Percentiles rank a stretch among this genome's conserved stretches.
phyloP scores from a whole-genome alignment of 2,113 vertebrate genomes.

The Dasypus novemcinctus region DNA sequence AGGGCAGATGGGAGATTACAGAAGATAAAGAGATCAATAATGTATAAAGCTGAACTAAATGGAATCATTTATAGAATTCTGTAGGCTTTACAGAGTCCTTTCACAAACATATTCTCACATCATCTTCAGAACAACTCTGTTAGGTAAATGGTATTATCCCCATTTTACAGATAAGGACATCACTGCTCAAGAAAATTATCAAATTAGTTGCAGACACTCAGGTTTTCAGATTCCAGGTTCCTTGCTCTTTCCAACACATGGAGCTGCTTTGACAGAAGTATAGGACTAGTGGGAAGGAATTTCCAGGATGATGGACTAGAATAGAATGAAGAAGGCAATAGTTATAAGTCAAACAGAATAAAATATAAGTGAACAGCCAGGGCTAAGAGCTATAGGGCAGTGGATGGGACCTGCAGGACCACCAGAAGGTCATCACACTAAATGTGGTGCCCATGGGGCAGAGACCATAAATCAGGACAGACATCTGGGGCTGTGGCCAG shows the following conservation, averaged over 20 bases:
- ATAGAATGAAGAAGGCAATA: not conserved
- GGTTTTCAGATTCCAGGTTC: not conserved
- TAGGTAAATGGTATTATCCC: not conserved
- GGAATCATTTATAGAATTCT: not conserved
- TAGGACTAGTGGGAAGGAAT: not conserved
- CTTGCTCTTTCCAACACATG: not conserved
- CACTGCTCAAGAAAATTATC: not conserved
- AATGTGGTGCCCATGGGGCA: not conserved
- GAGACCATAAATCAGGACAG: not conserved
- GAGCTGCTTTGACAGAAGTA: not conserved
- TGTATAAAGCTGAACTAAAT: not conserved
- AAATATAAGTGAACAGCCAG: not conserved
- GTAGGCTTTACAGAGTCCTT: not conserved
- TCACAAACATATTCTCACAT: not conserved
- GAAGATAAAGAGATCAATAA: not conserved
- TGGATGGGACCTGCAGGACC: not conserved
- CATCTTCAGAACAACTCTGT: not conserved
- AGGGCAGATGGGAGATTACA: not conserved
- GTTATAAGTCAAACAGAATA: not conserved
- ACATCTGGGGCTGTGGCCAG: accelerated
- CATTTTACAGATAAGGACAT: not conserved
- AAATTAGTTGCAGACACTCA: not conserved
- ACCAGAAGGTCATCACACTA: not conserved
- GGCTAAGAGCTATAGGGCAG: not conserved
- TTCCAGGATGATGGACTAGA: not conserved